Conservation (phyloP, 2,797 vertebrate genomes). For the Sylvilagus floridanus region DNA sequence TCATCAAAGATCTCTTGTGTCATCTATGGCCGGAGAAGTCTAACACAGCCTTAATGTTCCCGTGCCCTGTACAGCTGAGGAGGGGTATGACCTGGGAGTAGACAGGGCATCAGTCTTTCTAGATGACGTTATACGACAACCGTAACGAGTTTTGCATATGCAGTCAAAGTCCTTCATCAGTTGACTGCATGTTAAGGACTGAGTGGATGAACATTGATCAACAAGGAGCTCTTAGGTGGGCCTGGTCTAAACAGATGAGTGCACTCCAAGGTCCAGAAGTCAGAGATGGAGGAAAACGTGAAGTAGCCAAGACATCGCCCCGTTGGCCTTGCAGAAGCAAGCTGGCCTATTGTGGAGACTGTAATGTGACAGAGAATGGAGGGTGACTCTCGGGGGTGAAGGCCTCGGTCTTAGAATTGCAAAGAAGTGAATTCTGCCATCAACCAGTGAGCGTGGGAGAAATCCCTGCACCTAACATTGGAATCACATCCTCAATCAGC, state of each 20-base stretch:
- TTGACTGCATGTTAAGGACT: neutral
- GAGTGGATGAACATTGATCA: too few species aligned
- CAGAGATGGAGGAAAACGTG: neutral
- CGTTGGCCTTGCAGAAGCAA: neutral
- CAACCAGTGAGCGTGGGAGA: neutral
- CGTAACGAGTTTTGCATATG: neutral
- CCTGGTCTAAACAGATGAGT: neutral
- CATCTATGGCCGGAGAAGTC: neutral
- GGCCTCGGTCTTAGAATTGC: neutral
- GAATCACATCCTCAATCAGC: neutral
- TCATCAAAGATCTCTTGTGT: neutral
- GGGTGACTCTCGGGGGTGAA: neutral
- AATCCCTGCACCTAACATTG: neutral
- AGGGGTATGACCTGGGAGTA: neutral
- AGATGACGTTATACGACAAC: neutral
- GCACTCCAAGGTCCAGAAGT: neutral
- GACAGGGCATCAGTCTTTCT: too few species aligned
- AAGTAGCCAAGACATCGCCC: neutral
- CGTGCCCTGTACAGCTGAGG: too few species aligned
- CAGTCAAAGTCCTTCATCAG: neutral
- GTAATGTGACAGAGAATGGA: neutral
- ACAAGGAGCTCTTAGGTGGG: too few species aligned
- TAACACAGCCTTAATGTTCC: neutral
- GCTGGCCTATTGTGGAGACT: rapidly evolving
- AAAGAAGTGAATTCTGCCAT: neutral